phyloP scores from a whole-genome alignment of 2,888 invertebrate genomes.

The Ischnura elegans region DNA sequence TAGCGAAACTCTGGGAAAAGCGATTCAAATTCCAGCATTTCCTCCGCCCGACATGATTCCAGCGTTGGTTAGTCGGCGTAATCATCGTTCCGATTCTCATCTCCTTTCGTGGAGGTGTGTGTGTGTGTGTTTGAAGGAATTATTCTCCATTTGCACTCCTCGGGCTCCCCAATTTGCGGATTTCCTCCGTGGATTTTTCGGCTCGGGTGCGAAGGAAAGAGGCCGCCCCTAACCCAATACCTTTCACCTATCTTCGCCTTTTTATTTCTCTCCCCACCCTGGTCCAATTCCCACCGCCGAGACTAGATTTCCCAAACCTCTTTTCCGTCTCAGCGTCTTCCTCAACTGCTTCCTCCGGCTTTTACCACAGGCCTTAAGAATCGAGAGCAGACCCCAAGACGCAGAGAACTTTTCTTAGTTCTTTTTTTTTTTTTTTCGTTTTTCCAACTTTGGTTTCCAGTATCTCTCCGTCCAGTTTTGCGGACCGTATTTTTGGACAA shows the following conservation, averaged over 20 bases:
- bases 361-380: neutral
- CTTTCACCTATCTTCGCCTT: conserved; percentile 31
- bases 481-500: neutral
- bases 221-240: neutral
- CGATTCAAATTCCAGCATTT: neutral
- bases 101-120: neutral
- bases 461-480: neutral
- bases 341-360: neutral
- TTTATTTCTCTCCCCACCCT: neutral
- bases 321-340: neutral
- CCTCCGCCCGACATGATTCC: neutral
- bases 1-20: no score
- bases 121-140: neutral
- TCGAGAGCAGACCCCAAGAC: neutral
- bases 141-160: conserved; percentile 4
- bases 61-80: neutral
- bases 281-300: neutral
- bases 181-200: no score
- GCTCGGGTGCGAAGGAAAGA: neutral
- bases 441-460: neutral
- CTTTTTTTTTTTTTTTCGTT: neutral
- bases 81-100: neutral
- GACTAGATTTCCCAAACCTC: neutral
- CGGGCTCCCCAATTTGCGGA: neutral
- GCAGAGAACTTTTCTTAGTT: neutral